Percentiles rank a stretch among this genome's conserved stretches.
Evolutionary conservation across 1,140 invertebrate genomes (phyloP).

Genomic region (Atta colombica): DNA sequence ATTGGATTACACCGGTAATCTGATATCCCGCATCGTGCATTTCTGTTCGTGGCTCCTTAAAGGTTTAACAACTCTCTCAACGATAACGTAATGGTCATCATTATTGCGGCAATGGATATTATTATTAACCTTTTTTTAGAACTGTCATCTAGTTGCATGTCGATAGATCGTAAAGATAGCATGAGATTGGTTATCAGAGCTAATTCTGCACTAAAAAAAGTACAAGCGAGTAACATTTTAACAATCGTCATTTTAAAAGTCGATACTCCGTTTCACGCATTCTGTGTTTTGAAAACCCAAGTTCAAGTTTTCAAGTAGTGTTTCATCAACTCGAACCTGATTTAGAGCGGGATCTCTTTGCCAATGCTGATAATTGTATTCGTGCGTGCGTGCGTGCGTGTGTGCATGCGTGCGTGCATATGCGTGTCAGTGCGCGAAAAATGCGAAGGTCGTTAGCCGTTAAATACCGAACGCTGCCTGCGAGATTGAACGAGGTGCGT

Average conservation of each 20-base stretch:
- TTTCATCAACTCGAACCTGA: neutral
- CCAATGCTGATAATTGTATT: slow-evolving; percentile 34
- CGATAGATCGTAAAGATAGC: slow-evolving; percentile 9
- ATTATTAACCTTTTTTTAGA: slow-evolving; percentile 40
- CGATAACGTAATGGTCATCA: slow-evolving; percentile 52
- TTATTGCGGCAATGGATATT: slow-evolving; percentile 46
- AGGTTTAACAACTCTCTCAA: slow-evolving; percentile 44
- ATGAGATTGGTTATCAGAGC: slow-evolving; percentile 12
- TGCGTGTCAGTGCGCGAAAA: slow-evolving; percentile 33
- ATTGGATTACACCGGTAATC: slow-evolving; percentile 52
- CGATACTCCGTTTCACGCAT: neutral
- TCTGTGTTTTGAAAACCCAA: neutral
- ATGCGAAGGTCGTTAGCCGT: slow-evolving; percentile 39
- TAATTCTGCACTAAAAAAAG: neutral
- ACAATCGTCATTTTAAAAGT: neutral
- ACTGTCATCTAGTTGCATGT: slow-evolving; percentile 33
- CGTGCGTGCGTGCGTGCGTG: slow-evolving; percentile 12
- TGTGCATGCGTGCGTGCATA: too few species aligned
- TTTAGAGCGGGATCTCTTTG: slow-evolving; percentile 18
- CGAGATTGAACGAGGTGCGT: slow-evolving; percentile 62
- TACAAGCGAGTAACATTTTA: neutral
- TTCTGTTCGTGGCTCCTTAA: slow-evolving; percentile 30
- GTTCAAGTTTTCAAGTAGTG: slow-evolving; percentile 13
- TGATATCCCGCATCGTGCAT: slow-evolving; percentile 33
- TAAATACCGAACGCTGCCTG: slow-evolving; percentile 50